Evolutionary conservation across 2,888 invertebrate genomes (phyloP).

Genomic region (Nephrotoma appendiculata): DNA sequence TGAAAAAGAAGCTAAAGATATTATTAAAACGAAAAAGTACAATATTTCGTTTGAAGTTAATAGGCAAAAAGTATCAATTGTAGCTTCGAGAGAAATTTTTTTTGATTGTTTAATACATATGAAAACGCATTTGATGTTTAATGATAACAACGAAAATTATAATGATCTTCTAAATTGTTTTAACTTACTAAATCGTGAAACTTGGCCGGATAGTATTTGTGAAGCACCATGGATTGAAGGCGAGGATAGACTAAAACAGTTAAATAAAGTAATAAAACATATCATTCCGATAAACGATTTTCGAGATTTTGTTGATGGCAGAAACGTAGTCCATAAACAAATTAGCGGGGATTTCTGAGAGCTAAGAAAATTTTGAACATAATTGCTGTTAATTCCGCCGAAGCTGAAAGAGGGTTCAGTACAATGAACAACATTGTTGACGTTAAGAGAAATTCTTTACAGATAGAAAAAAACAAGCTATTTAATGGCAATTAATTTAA

Average conservation of each 20-base stretch:
- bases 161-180: neutral
- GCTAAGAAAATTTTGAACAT: neutral
- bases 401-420: neutral
- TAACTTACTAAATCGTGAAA: neutral
- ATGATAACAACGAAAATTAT: no score
- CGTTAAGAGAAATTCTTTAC: neutral
- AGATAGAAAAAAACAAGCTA: neutral
- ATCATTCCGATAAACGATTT: neutral
- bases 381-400: neutral
- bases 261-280: neutral
- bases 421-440: neutral
- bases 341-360: neutral
- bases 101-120: neutral
- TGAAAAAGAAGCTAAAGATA: neutral
- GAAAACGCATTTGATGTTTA: no score
- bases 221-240: neutral
- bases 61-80: neutral
- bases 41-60: neutral
- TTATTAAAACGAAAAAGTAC: no score
- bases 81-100: neutral
- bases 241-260: neutral
- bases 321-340: neutral
- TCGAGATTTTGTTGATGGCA: neutral
- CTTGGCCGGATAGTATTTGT: no score
- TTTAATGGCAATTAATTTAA: neutral